phyloP scores from a whole-genome alignment of 1,140 invertebrate genomes.

The Drosophila subpulchrella region DNA sequence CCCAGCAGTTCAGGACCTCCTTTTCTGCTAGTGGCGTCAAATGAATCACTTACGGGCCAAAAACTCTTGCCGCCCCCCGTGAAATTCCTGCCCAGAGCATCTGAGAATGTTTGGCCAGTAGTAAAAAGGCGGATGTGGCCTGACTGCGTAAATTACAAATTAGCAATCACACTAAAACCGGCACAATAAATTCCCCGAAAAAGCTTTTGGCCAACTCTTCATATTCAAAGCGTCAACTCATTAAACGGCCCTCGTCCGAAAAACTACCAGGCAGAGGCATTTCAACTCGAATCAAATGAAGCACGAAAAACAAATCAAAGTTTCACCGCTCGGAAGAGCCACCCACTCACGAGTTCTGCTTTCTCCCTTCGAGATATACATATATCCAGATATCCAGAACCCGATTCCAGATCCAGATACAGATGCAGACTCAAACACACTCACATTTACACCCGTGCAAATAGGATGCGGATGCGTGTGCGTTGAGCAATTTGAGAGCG shows the following conservation, averaged over 20 bases:
- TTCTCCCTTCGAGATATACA: neutral
- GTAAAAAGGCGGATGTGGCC: conserved; percentile 69
- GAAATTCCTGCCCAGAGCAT: conserved; percentile 18
- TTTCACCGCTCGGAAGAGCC: conserved; percentile 32
- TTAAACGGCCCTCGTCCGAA: conserved; percentile 68
- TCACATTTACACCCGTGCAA: conserved; percentile 51
- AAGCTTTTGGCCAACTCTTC: conserved; percentile 66
- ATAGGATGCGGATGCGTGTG: conserved; percentile 68
- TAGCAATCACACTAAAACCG: conserved; percentile 80
- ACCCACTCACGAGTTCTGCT: conserved; percentile 3
- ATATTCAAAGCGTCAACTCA: conserved; percentile 83
- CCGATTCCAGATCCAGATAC: conserved; percentile 36
- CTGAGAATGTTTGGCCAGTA: conserved; percentile 52
- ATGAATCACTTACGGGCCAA: conserved; percentile 75
- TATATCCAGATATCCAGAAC: conserved; percentile 1
- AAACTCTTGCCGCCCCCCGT: conserved; percentile 38
- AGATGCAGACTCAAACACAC: conserved; percentile 25
- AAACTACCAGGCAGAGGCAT: conserved; percentile 46
- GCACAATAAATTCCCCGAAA: conserved; percentile 64
- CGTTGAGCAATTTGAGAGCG: conserved; percentile 77
- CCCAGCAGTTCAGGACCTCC: neutral
- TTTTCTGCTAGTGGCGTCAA: conserved; percentile 59
- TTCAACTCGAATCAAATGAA: conserved; percentile 76
- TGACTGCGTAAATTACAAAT: conserved; percentile 83
- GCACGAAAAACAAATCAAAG: conserved; percentile 82